Base-by-base conservation (phyloP, 2,888 invertebrate species). In the Pristionchus japonicus region DNA sequence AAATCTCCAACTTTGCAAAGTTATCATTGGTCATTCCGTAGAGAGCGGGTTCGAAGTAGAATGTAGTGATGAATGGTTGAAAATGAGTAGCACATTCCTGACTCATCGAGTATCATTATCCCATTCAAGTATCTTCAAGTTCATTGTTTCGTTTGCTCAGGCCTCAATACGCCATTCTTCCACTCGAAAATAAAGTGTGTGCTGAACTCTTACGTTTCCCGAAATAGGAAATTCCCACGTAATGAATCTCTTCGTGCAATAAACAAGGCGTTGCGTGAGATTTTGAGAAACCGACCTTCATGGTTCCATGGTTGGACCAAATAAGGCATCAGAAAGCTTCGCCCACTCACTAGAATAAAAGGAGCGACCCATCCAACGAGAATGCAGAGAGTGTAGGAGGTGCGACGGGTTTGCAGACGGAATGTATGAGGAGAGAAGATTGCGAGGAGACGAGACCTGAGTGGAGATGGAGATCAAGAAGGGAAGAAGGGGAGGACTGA, bases 11-110 rank as follows among this genome's bases (percentile, higher is more conserved):
- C 77, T 77, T 77, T 27, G 40, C 77, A 47, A 77, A 77, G 27
- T 77, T 77, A 27, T 77, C 77, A 11, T 47, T 77, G 13, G 77
- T 34, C 43, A 77, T 43, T 47, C 77, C 77, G 43, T 77, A 77
- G 1, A 77, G n/a, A 34, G 77, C 77, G 13, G 77, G 77, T 77
- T 77, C 77, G 17, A 77, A 77, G 27, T 77, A 77, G 47, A 77
- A 77, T 15, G 77, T 77, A 43, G 77, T 77, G n/a, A 77, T 77
- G 77, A 77, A 77, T 43, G 77, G 77, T 77, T 77, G 77, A 15
- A 77, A 77, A 34, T 77, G 77, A n/a, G 77, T 77, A 13, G 77
- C 40, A 20, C 77, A 77, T 47, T 77, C 77, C 77, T 77, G 34
- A 77, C n/a, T n/a, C n/a, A n/a, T n/a, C n/a, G n/a, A 34, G 57